Evolutionary conservation across 1,140 invertebrate genomes (phyloP), one percentile per base, ranked within the genome.

Genomic region (Venturia canescens): DNA sequence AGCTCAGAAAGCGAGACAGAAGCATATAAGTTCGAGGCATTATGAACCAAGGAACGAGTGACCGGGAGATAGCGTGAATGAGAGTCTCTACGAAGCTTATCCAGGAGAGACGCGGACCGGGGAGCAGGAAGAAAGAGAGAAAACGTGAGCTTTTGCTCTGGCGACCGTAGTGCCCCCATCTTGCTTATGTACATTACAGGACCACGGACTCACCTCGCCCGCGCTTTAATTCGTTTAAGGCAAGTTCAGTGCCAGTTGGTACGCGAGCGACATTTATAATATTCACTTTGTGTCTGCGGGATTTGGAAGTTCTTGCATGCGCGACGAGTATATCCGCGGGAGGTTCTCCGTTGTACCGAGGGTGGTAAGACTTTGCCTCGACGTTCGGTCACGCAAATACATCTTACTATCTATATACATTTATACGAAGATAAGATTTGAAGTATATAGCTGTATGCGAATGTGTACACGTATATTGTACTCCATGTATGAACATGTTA

Each of bases 231-330:
- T 84, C 76, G 80, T 75, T 85, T 85, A 85, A 82, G 81, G 38
- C 84, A 82, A 85, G 74, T 85, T 85, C 81, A 83, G 80, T 74
- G 76, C 78, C 53, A 80, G 81, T 83, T 83, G 81, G 81, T 82
- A 85, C 84, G 83, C 84, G 83, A 85, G 81, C 80, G 84, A 85
- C 80, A 85, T 84, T 85, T 83, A 85, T 85, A 85, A 85, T 85
- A 85, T 85, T 85, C 84, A 85, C 84, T 85, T 85, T 85, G 79
- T 76, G 81, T 82, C 82, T 83, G 71, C 63, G 66, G 76, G 69
- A 82, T 83, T 78, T 81, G 82, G 80, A 84, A 84, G 82, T 84
- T 84, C 82, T 79, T 79, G 84, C 82, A 82, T 80, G 85, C 82
- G 83, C 82, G 83, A 70, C 76, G 60, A 78, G 83, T 82, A 84